Evolutionary conservation across 2,797 vertebrate species (phyloP), one percentile per base, ranked within the genome.

Genomic region (Anguilla obscura): DNA sequence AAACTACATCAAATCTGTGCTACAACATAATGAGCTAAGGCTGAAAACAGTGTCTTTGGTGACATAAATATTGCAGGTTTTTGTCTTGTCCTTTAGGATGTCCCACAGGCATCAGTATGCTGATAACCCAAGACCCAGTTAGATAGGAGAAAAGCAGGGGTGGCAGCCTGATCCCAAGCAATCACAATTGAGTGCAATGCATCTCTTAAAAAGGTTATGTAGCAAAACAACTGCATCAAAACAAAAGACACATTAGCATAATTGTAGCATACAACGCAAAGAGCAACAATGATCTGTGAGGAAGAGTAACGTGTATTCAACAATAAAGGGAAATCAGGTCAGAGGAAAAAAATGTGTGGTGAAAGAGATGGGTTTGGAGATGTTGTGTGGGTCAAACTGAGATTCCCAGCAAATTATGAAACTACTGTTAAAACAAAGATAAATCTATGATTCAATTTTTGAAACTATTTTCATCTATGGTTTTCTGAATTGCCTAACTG

Each of bases 161-260:
- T 4, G 60, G 45, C 36, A 24, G 85, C 52, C 40, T 50, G 21
- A 86, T 86, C 30, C 63, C 60, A 45, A 18, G 5, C n/a, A 48
- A 66, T 83, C 86, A 63, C 74, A 54, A 6, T 24, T 40, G 45
- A 74, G 74, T 36, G 52, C 10, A 71, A 52, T 40, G 74, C 80
- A 74, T 60, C 54, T 84, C 18, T 84, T 74, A 71, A 71, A 71
- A 24, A 30, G 58, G 71, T 85, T 69, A 24, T 40, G 54, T 50
- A 27, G 69, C 27, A 85, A 40, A 85, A 88, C 52, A 69, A 80
- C 30, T 80, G 4, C 71, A 52, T 40, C 27, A 14, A 86, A 82
- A 7, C 58, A 86, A 90, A 90, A 83, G 88, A 58, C 85, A 45
- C 74, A 89, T 92, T 92, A 90, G 88, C 90, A 89, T 91, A 90